Evolutionary conservation across 2,888 invertebrate genomes (phyloP), one percentile per base, ranked within the genome.

Genomic region (Lithophane semibrunnea): DNA sequence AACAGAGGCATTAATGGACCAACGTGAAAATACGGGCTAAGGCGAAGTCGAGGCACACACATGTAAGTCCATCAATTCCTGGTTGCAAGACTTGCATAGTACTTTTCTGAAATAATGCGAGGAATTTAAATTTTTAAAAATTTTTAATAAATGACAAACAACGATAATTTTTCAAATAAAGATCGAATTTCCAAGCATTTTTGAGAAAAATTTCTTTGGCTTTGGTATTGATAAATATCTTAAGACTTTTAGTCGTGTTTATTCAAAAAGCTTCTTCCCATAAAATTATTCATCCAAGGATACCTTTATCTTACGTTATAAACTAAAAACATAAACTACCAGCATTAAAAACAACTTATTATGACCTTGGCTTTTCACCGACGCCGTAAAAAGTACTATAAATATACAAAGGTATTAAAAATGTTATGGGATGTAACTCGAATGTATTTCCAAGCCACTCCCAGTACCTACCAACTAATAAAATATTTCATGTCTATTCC

Each of bases 401-500:
- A 77, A 85, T 75, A 84, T 85, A 85, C 74, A 70, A 70, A 73
- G 42, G n/a, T 29, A 68, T 72, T 73, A 73, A 82, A 83, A 81
- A 78, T 58, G 60, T 82, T 77, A 83, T 81, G 82, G 82, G 63
- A 70, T 84, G 63, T 83, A 74, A 66, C 69, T 60, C 63, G 37
- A 80, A 80, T 66, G 74, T 81, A 56, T 71, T 69, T 71, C 18
- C 42, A 69, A 54, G 71, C 71, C 77, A 65, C 56, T 77, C 63
- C 54, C n/a, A 63, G 68, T 44, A 73, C 54, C 44, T 60, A 63
- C 66, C 47, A 56, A 73, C 66, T 52, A 56, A 73, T 75, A 85
- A 85, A 85, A 86, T 1, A 72, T 60, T 85, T 86, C 79, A 77
- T 76, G 73, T 56, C 63, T 76, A 65, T 84, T 85, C 75, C 68